A percentile compares a stretch with the other conserved stretches of the same genome.
phyloP scores from a whole-genome alignment of 1,140 invertebrate species.

The Aplysia californica region DNA sequence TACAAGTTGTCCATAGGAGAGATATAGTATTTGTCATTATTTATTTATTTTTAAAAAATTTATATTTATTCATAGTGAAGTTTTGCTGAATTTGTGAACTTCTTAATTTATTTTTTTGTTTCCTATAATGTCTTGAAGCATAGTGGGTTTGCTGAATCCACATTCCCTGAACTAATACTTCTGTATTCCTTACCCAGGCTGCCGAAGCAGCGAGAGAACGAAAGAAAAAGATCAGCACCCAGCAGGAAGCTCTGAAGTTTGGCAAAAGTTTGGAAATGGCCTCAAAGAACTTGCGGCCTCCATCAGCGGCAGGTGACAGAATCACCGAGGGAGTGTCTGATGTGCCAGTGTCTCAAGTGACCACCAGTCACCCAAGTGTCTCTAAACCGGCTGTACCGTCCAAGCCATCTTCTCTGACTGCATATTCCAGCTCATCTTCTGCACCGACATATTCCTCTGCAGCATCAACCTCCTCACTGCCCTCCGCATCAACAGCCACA shows the following conservation, averaged over 20 bases:
- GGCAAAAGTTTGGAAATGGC: constrained; percentile 55
- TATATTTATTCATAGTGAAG: too few relatives aligned
- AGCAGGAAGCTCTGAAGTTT: constrained; percentile 53
- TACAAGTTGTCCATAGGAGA: too few relatives aligned
- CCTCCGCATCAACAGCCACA: not conserved
- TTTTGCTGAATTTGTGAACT: too few relatives aligned
- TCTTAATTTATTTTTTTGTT: too few relatives aligned
- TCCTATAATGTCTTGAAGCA: too few relatives aligned
- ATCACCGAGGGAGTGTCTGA: not conserved
- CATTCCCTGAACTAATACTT: too few relatives aligned
- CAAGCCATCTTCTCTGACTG: not conserved
- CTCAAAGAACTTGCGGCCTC: constrained; percentile 40
- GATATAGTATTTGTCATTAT: too few relatives aligned
- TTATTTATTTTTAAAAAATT: too few relatives aligned
- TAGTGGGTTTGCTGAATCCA: too few relatives aligned
- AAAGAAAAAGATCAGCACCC: constrained; percentile 49
- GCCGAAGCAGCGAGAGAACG: constrained; percentile 50
- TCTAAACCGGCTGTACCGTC: not conserved
- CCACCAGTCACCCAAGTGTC: not conserved
- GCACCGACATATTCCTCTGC: not conserved
- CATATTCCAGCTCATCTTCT: not conserved
- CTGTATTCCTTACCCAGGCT: constrained; percentile 39
- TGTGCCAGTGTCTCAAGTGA: not conserved
- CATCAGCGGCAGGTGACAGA: not conserved
- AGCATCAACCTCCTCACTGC: not conserved